These are phyloP conservation scores for Tenodera sinensis DNA, from an alignment of 2,888 invertebrate genomes.

Conservation along the genomic window DNA sequence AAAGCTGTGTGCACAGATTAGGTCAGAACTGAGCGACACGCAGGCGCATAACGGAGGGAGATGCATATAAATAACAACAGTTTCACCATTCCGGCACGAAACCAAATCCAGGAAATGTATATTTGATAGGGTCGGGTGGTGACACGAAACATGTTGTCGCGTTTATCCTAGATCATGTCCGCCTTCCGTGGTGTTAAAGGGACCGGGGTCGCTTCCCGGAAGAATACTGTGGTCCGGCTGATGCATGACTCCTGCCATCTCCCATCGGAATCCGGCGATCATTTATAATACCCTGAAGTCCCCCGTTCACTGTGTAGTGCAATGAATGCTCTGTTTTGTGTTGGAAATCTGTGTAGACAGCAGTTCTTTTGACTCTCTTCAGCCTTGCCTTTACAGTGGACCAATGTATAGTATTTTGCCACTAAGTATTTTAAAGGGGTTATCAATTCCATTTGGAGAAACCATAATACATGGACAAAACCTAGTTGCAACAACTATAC, in stretches of 20 bases:
- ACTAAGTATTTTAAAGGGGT: too few relatives aligned
- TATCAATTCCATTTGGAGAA: too few relatives aligned
- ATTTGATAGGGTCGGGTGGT: not conserved
- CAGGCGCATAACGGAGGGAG: not conserved
- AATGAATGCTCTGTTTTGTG: too few relatives aligned
- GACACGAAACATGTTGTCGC: not conserved
- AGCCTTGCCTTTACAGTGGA: too few relatives aligned
- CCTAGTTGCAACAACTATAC: too few relatives aligned
- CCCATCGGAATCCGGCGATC: not conserved
- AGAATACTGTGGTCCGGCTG: not conserved
- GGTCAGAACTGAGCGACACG: not conserved
- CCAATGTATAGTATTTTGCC: too few relatives aligned
- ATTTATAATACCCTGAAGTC: not conserved
- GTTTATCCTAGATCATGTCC: not conserved
- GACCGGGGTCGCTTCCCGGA: not conserved
- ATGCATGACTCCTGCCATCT: not conserved
- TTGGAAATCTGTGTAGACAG: too few relatives aligned
- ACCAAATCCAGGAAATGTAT: not conserved
- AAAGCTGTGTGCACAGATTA: not conserved
- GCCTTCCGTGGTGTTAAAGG: not conserved
- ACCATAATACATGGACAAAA: too few relatives aligned
- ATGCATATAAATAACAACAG: not conserved
- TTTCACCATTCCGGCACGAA: not conserved
- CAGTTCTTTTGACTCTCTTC: too few relatives aligned
- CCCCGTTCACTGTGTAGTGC: too few relatives aligned